These are phyloP conservation scores for Alentia gelatinosa DNA, from an alignment of 2,888 invertebrate genomes.

Conservation along the genomic window DNA sequence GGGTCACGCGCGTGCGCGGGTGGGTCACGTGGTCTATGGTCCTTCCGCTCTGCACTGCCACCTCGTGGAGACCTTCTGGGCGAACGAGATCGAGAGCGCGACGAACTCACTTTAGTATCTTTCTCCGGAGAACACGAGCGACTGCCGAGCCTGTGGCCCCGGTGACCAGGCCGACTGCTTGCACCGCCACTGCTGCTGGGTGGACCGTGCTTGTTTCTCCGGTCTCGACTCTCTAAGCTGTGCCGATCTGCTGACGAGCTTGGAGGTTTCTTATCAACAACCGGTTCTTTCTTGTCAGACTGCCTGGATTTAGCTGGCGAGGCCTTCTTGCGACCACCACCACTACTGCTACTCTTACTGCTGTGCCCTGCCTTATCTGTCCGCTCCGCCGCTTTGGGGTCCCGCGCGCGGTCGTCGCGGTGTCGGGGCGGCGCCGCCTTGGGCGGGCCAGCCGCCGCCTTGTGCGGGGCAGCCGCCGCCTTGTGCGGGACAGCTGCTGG, in stretches of 20 bases:
- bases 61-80: conserved; percentile 56
- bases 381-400: neutral
- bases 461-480: neutral
- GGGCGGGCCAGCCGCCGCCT: neutral
- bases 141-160: neutral
- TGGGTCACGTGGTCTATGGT: neutral
- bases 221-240: neutral
- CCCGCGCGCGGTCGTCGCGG: neutral
- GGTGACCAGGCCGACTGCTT: neutral
- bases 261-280: neutral
- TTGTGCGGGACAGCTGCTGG: neutral
- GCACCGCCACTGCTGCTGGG: neutral
- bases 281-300: neutral
- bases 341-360: neutral
- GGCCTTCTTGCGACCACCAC: neutral
- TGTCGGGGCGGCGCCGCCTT: neutral
- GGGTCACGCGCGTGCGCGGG: neutral
- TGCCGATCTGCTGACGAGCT: neutral
- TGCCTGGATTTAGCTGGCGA: neutral
- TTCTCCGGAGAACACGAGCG: neutral
- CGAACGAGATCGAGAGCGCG: conserved; percentile 55
- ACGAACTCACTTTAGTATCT: neutral
- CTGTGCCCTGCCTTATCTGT: too few species aligned
- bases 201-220: neutral
- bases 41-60: neutral